Evolutionary conservation across 2,797 vertebrate species (phyloP).

Genomic region (Pangasius sanitwongsei): DNA sequence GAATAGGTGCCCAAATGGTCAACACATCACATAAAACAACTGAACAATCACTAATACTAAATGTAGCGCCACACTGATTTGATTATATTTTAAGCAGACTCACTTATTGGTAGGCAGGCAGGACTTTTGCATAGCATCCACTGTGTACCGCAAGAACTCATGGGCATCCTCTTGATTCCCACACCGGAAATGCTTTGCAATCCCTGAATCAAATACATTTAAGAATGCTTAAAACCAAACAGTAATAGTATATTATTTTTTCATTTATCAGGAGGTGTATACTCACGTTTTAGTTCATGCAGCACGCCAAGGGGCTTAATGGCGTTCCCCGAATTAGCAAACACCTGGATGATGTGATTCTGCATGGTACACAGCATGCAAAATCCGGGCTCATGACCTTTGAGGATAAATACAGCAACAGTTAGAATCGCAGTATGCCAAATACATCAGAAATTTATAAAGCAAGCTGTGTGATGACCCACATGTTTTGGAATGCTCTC

Average conservation of each 20-base stretch:
- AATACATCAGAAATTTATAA: neutral
- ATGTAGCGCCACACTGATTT: neutral
- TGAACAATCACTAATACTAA: neutral
- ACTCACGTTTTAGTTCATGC: slow-evolving; percentile 95
- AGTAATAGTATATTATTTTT: neutral
- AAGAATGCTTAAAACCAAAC: neutral
- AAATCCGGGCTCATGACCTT: slow-evolving; percentile 91
- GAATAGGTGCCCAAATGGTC: neutral
- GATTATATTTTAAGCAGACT: slow-evolving; percentile 60
- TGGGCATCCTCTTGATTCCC: slow-evolving; percentile 98
- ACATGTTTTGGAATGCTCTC: slow-evolving; percentile 96
- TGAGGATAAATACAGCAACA: neutral
- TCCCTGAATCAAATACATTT: slow-evolving; percentile 73
- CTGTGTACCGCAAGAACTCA: slow-evolving; percentile 93
- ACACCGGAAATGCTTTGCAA: slow-evolving; percentile 94
- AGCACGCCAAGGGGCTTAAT: slow-evolving; percentile 93
- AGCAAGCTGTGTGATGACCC: slow-evolving; percentile 57
- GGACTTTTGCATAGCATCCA: slow-evolving; percentile 98
- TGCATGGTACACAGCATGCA: slow-evolving; percentile 99
- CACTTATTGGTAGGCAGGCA: slow-evolving; percentile 94
- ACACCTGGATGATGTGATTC: slow-evolving; percentile 90
- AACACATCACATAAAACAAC: neutral
- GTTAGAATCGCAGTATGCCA: neutral
- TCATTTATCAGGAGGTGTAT: neutral
- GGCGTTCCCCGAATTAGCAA: slow-evolving; percentile 89